Evolutionary conservation across 2,888 invertebrate genomes (phyloP).

Genomic region (Lepeophtheirus nordmannii): DNA sequence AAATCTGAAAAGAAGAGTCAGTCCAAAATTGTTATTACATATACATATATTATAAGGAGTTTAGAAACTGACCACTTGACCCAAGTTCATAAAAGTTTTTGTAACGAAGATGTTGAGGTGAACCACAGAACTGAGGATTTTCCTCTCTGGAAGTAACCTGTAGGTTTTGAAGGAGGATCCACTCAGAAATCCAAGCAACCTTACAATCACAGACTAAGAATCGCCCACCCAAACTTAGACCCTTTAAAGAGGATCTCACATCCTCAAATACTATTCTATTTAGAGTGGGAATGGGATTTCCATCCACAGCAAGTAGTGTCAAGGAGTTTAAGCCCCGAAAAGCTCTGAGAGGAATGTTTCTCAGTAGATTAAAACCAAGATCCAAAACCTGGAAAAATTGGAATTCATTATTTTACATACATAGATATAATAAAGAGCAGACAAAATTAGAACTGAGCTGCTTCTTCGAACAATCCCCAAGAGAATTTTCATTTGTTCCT

Average conservation of each 20-base stretch:
- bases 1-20: conserved; percentile 33
- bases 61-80: conserved; percentile 46
- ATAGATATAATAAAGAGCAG: too few species aligned
- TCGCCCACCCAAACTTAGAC: conserved; percentile 69
- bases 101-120: conserved; percentile 59
- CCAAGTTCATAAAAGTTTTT: conserved; percentile 72
- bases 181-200: conserved; percentile 71
- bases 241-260: conserved; percentile 63
- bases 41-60: too few species aligned
- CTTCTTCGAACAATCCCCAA: too few species aligned
- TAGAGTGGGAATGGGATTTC: conserved; percentile 70
- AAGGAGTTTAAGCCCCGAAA: conserved; percentile 66
- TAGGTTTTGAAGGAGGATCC: conserved; percentile 69
- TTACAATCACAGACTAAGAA: conserved; percentile 77
- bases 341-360: conserved; percentile 59
- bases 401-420: background rate
- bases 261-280: conserved; percentile 60
- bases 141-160: conserved; percentile 82
- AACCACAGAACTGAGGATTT: conserved; percentile 81
- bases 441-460: too few species aligned
- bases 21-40: background rate
- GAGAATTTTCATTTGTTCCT: too few species aligned
- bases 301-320: conserved; percentile 71
- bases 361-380: conserved; percentile 76
- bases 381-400: conserved; percentile 50